Evolutionary conservation across 2,888 invertebrate species (phyloP).

Genomic region (Agrotis segetum): DNA sequence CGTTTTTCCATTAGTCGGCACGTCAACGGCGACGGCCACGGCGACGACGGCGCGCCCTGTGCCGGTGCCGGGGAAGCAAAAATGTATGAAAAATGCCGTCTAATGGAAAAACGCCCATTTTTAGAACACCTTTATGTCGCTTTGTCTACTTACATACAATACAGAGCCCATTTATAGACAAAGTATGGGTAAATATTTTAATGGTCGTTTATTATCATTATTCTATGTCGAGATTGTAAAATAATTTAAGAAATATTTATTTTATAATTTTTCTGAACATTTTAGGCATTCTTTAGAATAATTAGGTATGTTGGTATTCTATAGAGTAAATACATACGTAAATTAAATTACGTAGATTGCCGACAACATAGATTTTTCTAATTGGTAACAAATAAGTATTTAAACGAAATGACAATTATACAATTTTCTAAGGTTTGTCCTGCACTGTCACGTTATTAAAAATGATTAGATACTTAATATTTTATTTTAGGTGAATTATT

Average conservation of each 20-base stretch:
- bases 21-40: no score
- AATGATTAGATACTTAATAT: not conserved
- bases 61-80: no score
- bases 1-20: no score
- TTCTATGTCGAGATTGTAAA: not conserved
- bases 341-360: no score
- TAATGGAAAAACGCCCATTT: no score
- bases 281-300: not conserved
- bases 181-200: not conserved
- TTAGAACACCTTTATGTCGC: not conserved
- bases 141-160: not conserved
- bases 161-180: not conserved
- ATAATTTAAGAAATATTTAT: not conserved
- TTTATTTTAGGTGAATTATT: not conserved
- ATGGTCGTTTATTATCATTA: not conserved
- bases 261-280: not conserved
- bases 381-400: not conserved
- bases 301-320: no score
- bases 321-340: no score
- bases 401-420: not conserved
- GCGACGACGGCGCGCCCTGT: no score
- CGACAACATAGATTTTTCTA: not conserved
- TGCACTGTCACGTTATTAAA: conserved; percentile 3
- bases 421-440: conserved; percentile 21
- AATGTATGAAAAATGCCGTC: no score